Evolutionary conservation across 2,113 vertebrate genomes (phyloP).

Genomic region (Gymnarchus niloticus): DNA sequence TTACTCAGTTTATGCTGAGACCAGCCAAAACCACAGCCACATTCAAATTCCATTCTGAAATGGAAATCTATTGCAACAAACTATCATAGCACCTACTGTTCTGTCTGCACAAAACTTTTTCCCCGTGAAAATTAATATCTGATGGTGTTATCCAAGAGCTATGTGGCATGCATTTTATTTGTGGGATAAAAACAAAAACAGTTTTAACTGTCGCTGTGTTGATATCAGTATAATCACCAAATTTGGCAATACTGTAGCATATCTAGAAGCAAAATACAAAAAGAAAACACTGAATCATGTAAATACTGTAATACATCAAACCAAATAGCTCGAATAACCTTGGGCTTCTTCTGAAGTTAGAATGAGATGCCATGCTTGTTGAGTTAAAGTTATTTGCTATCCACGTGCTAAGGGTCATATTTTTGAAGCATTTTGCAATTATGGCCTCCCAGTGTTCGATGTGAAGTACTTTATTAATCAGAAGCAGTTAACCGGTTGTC

Average conservation of each 20-base stretch:
- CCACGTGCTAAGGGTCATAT: too few relatives aligned
- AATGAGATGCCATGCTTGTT: too few relatives aligned
- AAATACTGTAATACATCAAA: too few relatives aligned
- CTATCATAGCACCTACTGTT: constrained; percentile 9
- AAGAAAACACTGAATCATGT: background rate
- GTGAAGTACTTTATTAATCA: too few relatives aligned
- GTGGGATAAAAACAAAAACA: background rate
- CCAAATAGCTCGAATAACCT: too few relatives aligned
- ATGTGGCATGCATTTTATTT: background rate
- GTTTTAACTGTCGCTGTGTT: background rate
- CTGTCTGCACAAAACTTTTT: background rate
- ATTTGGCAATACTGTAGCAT: background rate
- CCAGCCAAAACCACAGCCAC: background rate
- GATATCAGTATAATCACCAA: background rate
- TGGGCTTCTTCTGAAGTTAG: too few relatives aligned
- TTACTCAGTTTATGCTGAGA: background rate
- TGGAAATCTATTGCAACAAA: background rate
- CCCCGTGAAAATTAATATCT: background rate
- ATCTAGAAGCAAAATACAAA: too few relatives aligned
- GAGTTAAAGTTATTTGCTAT: too few relatives aligned
- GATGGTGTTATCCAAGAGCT: background rate
- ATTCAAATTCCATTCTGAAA: background rate
- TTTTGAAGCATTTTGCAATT: too few relatives aligned
- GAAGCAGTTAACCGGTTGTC: too few relatives aligned
- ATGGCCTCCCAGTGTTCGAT: too few relatives aligned